Evolutionary conservation across 2,797 vertebrate genomes (phyloP), one percentile per base, ranked within the genome.

Genomic region (Amblyraja radiata): DNA sequence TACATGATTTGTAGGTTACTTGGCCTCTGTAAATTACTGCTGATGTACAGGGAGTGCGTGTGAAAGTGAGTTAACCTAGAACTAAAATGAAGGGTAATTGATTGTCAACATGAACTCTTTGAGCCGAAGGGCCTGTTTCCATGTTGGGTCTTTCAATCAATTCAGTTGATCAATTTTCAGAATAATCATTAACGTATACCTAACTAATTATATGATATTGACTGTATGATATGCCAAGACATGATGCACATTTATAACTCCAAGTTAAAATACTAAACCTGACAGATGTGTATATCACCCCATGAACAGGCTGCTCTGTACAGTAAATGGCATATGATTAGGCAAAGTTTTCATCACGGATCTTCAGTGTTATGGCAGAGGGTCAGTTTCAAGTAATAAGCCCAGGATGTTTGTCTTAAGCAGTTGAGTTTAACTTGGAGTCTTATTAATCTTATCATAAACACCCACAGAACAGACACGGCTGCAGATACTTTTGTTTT

Each of bases 331-430:
- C 90, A 92, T 76, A 58, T 92, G 71, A 39, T 92, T 46, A 92
- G 71, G 90, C 90, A 92, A 92, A 76, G 71, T 71, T 92, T 92
- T 92, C 90, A 92, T 92, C 90, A 92, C 74, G 90, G 90, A 92
- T 76, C 90, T 74, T 73, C 11, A 92, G 39, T 76, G 71, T 92
- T 92, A 46, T 76, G 71, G 90, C 46, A 76, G 90, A 92, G 71
- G 58, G 68, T 74, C 71, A 92, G 73, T 92, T 92, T 92, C 90
- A 74, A 92, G 23, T 92, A 54, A 92, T 92, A 92, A 74, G 90
- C 36, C 71, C 90, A 76, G 90, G 39, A n/a, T 92, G 90, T 92
- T 92, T 76, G 90, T 39, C 90, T 92, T 73, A 92, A 92, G 71
- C 90, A 92, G 90, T 76, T 14, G 90, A 36, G 71, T 76, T 71